phyloP scores from a whole-genome alignment of 2,888 invertebrate genomes.

The Dysmachus trigonus region DNA sequence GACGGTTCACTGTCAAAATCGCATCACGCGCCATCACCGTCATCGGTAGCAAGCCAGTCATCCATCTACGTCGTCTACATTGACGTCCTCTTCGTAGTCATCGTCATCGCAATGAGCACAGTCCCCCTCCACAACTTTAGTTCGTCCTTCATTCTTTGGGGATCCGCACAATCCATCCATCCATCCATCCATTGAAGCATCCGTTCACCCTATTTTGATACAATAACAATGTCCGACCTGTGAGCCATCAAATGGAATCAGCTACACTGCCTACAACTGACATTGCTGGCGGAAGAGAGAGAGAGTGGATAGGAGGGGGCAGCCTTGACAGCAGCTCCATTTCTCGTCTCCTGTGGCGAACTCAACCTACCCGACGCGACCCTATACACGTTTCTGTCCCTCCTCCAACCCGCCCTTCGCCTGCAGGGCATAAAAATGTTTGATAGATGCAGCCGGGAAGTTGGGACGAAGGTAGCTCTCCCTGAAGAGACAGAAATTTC shows the following conservation, averaged over 20 bases:
- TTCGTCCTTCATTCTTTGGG: not conserved
- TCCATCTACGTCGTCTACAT: not conserved
- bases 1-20: not conserved
- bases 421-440: constrained; percentile 7
- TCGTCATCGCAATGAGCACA: not conserved
- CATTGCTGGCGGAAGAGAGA: not conserved
- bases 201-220: not conserved
- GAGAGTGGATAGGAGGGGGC: not conserved
- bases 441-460: not conserved
- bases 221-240: constrained; percentile 20
- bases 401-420: not conserved
- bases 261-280: not conserved
- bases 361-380: not conserved
- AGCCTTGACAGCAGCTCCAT: not conserved
- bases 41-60: not conserved
- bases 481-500: constrained; percentile 13
- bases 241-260: constrained; percentile 5
- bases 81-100: not conserved
- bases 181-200: not conserved
- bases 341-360: not conserved
- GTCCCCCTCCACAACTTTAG: not conserved
- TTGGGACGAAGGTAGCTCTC: not conserved
- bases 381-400: not conserved
- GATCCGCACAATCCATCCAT: not conserved
- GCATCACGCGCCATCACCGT: not conserved